Percentiles rank a stretch among this genome's conserved stretches.
These are phyloP conservation scores for Macrobrachium rosenbergii DNA, from an alignment of 1,140 invertebrate species.

Conservation along the genomic window DNA sequence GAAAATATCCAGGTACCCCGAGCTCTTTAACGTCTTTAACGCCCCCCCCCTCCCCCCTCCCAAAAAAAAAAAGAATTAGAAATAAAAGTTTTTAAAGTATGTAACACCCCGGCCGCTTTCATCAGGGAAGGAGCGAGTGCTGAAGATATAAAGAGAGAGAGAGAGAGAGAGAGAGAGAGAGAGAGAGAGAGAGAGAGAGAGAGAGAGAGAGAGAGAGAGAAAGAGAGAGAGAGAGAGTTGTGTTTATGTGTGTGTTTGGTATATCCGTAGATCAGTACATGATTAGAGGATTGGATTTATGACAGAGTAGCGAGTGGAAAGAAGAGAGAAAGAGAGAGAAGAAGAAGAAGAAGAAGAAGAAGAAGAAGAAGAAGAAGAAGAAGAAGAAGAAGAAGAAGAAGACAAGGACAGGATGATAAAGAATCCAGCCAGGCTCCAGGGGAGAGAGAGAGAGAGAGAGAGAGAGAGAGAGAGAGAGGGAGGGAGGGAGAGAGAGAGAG, in stretches of 20 bases:
- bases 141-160: neutral
- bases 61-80: too few relatives aligned
- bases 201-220: neutral
- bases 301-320: neutral
- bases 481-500: too few relatives aligned
- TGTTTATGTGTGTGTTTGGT: too few relatives aligned
- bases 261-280: too few relatives aligned
- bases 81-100: too few relatives aligned
- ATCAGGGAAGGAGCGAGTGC: too few relatives aligned
- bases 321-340: constrained; percentile 26
- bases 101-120: too few relatives aligned
- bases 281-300: too few relatives aligned
- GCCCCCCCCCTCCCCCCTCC: too few relatives aligned
- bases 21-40: too few relatives aligned
- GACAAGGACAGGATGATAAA: constrained; percentile 56
- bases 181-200: neutral
- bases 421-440: constrained; percentile 33
- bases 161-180: neutral
- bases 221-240: neutral
- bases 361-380: constrained; percentile 8
- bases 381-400: constrained; percentile 25
- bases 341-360: constrained; percentile 30
- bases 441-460: constrained; percentile 32
- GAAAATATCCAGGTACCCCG: too few relatives aligned
- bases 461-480: too few relatives aligned